phyloP scores from a whole-genome alignment of 2,797 vertebrate genomes.

The Darevskia nairensis region DNA sequence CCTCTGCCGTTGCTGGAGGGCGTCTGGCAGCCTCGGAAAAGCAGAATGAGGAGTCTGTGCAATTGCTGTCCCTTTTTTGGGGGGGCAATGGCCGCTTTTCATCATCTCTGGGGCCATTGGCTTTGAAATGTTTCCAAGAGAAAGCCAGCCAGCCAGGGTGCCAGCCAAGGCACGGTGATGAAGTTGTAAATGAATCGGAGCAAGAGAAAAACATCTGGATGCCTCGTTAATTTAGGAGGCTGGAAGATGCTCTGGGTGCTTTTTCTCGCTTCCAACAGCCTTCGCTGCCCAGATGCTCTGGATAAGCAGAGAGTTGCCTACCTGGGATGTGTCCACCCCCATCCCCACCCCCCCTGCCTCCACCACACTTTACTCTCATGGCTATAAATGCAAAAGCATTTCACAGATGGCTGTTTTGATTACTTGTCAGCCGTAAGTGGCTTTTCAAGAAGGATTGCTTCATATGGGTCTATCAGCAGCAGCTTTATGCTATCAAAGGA shows the following conservation, averaged over 20 bases:
- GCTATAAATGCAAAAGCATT: not conserved
- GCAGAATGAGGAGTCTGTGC: not conserved
- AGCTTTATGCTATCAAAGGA: not conserved
- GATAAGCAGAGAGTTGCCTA: not conserved
- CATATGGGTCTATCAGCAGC: not conserved
- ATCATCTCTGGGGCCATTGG: not conserved
- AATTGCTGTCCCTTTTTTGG: too few relatives aligned
- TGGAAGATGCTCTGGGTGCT: not conserved
- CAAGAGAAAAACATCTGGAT: conserved; percentile 1
- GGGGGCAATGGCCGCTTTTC: not conserved
- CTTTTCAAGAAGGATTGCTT: not conserved
- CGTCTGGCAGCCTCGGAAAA: not conserved
- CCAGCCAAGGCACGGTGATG: not conserved
- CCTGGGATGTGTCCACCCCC: too few relatives aligned
- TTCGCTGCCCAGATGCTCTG: not conserved
- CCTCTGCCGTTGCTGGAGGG: not conserved
- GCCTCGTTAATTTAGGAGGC: not conserved
- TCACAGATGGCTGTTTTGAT: not conserved
- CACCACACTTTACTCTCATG: not conserved
- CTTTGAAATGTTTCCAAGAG: not conserved
- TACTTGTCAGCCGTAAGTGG: too few relatives aligned
- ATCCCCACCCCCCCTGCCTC: not conserved
- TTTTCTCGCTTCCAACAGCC: not conserved
- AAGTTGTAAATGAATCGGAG: not conserved
- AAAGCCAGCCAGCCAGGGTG: not conserved